Evolutionary conservation across 1,140 invertebrate species (phyloP).

Genomic region (Conus betulinus): DNA sequence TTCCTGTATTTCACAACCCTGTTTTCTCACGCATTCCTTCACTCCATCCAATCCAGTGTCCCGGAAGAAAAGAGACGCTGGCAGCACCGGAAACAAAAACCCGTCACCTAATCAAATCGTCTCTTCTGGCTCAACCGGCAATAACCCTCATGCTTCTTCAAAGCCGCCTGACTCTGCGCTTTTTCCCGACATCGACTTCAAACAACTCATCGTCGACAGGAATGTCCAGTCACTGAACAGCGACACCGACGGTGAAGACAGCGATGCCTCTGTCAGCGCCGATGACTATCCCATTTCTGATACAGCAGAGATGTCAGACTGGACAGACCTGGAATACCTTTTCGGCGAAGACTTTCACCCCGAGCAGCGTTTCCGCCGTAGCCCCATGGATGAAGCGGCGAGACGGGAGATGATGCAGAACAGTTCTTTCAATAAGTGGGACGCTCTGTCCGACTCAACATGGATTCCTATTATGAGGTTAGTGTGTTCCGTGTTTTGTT

Average conservation of each 20-base stretch:
- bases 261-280: neutral
- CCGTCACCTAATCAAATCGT: neutral
- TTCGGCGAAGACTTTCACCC: neutral
- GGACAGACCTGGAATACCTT: neutral
- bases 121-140: neutral
- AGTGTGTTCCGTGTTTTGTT: neutral
- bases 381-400: neutral
- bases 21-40: no score
- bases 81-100: neutral
- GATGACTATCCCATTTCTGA: neutral
- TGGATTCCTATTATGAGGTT: constrained; percentile 51
- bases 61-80: neutral
- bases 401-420: constrained; percentile 33
- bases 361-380: neutral
- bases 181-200: neutral
- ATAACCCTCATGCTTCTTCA: neutral
- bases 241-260: neutral
- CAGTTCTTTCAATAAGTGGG: constrained; percentile 61
- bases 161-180: neutral
- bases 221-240: neutral
- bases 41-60: no score
- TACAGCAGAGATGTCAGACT: neutral
- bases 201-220: neutral
- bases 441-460: constrained; percentile 45
- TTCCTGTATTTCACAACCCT: no score